Conservation (phyloP, 2,888 invertebrate genomes). For the Autographa pulchrina region DNA sequence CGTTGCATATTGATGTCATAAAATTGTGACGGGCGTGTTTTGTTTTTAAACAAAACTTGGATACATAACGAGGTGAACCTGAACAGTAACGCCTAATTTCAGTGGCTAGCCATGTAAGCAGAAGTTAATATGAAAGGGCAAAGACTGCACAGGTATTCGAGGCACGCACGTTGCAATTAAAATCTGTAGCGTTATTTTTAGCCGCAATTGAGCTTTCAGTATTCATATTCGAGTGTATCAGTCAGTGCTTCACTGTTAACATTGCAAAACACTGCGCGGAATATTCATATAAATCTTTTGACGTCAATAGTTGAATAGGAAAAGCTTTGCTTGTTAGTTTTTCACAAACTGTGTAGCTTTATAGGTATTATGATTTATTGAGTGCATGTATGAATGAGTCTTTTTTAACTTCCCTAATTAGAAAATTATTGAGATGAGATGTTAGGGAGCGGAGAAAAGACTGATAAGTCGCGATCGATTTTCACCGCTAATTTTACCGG, state of each 20-base stretch:
- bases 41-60: not conserved
- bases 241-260: not conserved
- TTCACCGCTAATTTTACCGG: no score
- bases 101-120: not conserved
- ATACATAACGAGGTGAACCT: not conserved
- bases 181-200: not conserved
- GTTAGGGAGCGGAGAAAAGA: no score
- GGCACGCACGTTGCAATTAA: slow-evolving; percentile 7
- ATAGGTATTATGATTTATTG: no score
- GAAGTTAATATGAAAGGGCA: not conserved
- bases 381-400: no score
- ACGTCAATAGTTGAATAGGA: not conserved
- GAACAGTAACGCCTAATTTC: not conserved
- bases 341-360: not conserved
- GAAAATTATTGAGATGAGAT: no score
- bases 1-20: not conserved
- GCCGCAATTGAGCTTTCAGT: not conserved
- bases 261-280: not conserved
- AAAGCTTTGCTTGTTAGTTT: not conserved
- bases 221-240: not conserved
- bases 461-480: no score
- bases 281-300: not conserved
- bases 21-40: not conserved
- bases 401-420: no score
- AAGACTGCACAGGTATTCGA: not conserved